These are phyloP conservation scores for Oikopleura dioica DNA, from an alignment of 23 tunicate species.

Conservation along the genomic window DNA sequence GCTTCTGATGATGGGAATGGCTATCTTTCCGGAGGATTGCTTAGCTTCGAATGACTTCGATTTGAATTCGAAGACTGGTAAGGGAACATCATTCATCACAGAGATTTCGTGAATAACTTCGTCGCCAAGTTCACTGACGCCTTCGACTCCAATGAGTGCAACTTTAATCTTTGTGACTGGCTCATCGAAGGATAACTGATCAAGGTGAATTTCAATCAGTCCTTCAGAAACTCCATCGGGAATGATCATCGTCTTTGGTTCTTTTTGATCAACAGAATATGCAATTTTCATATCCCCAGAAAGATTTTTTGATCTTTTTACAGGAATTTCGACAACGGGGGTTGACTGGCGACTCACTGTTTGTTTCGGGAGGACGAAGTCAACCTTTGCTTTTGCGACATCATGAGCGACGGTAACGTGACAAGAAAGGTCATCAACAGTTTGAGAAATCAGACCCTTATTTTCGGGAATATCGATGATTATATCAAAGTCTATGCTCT, in stretches of 20 bases:
- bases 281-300: neutral
- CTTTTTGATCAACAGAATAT: no score
- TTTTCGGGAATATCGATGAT: neutral
- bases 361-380: neutral
- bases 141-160: neutral
- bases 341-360: neutral
- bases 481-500: neutral
- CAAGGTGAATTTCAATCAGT: constrained; percentile 37
- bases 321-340: neutral
- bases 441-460: neutral
- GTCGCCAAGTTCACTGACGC: neutral
- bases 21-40: constrained; percentile 37
- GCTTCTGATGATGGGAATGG: constrained; percentile 21
- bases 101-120: neutral
- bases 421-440: neutral
- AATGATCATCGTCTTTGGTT: no score
- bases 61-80: neutral
- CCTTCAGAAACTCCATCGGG: constrained; percentile 45
- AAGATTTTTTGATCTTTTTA: neutral
- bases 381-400: neutral
- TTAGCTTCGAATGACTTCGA: constrained; percentile 8
- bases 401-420: neutral
- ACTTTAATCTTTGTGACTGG: neutral
- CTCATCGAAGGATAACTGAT: constrained; percentile 30
- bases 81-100: neutral